These are phyloP conservation scores for Caenorhabditis wallacei DNA, from an alignment of 2,888 invertebrate genomes.

Conservation along the genomic window DNA sequence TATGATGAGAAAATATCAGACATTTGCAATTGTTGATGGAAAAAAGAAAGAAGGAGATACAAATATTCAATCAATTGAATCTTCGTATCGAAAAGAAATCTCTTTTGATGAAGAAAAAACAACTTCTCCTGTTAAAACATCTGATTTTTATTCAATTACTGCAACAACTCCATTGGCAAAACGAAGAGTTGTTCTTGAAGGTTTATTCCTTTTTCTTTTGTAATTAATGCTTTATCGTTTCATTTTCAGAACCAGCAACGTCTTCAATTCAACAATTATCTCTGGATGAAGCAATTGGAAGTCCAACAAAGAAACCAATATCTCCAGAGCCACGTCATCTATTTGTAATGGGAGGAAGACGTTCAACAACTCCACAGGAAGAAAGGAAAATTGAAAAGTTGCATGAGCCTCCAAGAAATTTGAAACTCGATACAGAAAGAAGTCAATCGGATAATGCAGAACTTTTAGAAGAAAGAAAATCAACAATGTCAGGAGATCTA, in stretches of 20 bases:
- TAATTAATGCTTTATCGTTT: neutral
- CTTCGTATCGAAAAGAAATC: conserved; percentile 33
- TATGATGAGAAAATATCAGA: conserved; percentile 67
- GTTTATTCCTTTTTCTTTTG: neutral
- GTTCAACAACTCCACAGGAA: conserved; percentile 57
- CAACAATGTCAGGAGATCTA: conserved; percentile 65
- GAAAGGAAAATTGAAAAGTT: conserved; percentile 27
- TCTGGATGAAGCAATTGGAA: conserved; percentile 41
- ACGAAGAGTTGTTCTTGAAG: conserved; percentile 36
- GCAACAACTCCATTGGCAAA: conserved; percentile 62
- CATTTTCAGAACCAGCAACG: conserved; percentile 36
- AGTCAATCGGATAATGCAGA: conserved; percentile 63
- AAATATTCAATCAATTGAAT: conserved; percentile 47
- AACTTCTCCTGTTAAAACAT: conserved; percentile 45
- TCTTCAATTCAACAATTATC: conserved; percentile 36
- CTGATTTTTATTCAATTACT: conserved; percentile 65
- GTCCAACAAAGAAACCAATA: conserved; percentile 42
- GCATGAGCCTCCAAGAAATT: conserved; percentile 41
- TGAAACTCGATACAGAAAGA: conserved; percentile 50
- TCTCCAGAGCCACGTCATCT: conserved; percentile 60
- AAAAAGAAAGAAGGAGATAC: conserved; percentile 18
- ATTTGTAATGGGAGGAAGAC: conserved; percentile 63
- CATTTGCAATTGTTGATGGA: conserved; percentile 61
- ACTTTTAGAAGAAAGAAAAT: conserved; percentile 56
- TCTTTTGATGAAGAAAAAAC: conserved; percentile 54